Base-by-base conservation (phyloP, 1,140 invertebrate genomes). In the Camponotus floridanus region DNA sequence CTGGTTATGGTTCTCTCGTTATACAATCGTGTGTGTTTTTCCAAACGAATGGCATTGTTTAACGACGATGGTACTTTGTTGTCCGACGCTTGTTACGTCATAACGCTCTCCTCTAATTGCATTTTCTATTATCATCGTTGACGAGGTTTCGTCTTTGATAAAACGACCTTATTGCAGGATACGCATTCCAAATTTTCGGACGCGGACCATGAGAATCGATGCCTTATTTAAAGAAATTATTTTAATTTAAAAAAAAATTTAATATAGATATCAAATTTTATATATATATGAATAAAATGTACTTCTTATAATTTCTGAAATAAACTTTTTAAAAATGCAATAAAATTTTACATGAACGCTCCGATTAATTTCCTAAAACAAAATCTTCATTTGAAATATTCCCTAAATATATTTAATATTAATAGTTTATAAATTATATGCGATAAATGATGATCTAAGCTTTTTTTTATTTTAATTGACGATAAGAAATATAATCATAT, bases 21-120 rank as follows among this genome's bases (percentile, higher is more conserved):
- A 26, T 76, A 13, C 36, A n/a, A 61, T 68, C 13, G 13, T 48
- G 48, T 68, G 48, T 26, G 26, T 86, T 83, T 86, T 70, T 64
- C 26, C 26, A 31, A 31, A 2, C n/a, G 61, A 13, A 71, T n/a
- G 15, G 45, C 15, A 1, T 26, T 31, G 33, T 65, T 71, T 70
- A 70, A 45, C 74, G 42, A 45, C 36, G 57, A 15, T n/a, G 61
- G 4, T 36, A 8, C 68, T 51, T 55, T 21, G 33, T 13, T 2
- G 76, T 39, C 36, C 18, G 11, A 73, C 45, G 21, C 26, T 26
- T 26, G 26, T 26, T 8, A 4, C 18, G 33, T 61, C 55, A 39
- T 13, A 26, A 13, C 8, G 74, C 21, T 55, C 61, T 86, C 48
- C 84, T 57, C 76, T 86, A 86, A 86, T 86, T 67, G 18, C 65